phyloP scores from a whole-genome alignment of 1,140 invertebrate species.

The Panagrolaimus sp. region DNA sequence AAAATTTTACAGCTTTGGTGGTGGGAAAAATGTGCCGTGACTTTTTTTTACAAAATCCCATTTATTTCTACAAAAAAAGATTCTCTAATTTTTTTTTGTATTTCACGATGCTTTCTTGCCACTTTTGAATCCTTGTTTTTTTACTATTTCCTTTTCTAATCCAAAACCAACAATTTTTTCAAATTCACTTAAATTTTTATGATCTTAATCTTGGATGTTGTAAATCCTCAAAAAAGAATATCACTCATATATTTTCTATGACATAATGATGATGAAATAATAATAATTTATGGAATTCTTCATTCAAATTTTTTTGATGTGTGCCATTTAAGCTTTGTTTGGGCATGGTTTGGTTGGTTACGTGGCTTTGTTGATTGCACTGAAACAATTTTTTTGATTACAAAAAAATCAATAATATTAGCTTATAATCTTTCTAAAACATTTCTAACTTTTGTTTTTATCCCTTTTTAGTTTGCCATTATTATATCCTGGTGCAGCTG shows the following conservation, averaged over 20 bases:
- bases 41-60: too few relatives aligned
- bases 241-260: neutral
- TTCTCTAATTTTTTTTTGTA: slow-evolving; percentile 9
- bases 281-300: too few relatives aligned
- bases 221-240: too few relatives aligned
- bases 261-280: too few relatives aligned
- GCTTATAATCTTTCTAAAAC: neutral
- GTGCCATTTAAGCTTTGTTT: slow-evolving; percentile 3
- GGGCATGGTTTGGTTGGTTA: slow-evolving; percentile 1
- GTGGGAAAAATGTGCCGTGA: too few relatives aligned
- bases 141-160: neutral
- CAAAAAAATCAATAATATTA: neutral
- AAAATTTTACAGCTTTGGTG: too few relatives aligned
- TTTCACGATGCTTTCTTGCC: slow-evolving; percentile 14
- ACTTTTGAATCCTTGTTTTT: neutral
- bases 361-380: slow-evolving; percentile 22
- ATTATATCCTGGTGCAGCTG: slow-evolving; percentile 19
- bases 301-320: slow-evolving; percentile 9
- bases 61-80: neutral
- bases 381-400: slow-evolving; percentile 13
- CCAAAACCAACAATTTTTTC: too few relatives aligned
- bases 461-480: slow-evolving; percentile 28
- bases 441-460: neutral
- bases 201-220: too few relatives aligned
- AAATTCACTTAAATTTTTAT: too few relatives aligned